Conservation (phyloP, 2,888 invertebrate species). For the Leptinotarsa peninsularis region DNA sequence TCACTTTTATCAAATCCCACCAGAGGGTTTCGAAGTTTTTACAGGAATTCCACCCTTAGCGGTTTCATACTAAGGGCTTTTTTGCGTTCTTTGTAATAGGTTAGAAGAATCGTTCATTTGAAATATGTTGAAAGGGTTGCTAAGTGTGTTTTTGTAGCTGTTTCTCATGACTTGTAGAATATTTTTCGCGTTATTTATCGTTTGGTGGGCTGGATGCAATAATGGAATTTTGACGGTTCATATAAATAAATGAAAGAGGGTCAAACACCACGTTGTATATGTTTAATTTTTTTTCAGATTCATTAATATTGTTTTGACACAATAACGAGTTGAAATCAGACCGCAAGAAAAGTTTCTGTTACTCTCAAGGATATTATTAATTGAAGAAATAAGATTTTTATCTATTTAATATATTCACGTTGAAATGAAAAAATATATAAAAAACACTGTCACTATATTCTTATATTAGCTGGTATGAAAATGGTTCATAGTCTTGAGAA, state of each 20-base stretch:
- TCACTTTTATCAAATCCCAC: conserved; percentile 61
- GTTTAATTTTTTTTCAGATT: too few relatives aligned
- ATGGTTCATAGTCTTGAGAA: too few relatives aligned
- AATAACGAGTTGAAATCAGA: too few relatives aligned
- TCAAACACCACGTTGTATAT: not conserved
- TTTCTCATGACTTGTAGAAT: conserved; percentile 39
- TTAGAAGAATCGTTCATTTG: conserved; percentile 56
- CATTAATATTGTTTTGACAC: too few relatives aligned
- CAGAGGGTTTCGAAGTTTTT: conserved; percentile 42
- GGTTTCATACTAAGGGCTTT: conserved; percentile 44
- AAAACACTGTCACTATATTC: too few relatives aligned
- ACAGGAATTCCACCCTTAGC: conserved; percentile 45
- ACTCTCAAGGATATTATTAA: too few relatives aligned
- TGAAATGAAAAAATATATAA: too few relatives aligned
- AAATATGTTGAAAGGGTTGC: conserved; percentile 57
- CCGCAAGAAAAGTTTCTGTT: too few relatives aligned
- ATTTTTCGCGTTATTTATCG: conserved; percentile 36
- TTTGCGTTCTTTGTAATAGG: conserved; percentile 41
- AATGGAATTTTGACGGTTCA: conserved; percentile 17
- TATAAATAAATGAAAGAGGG: conserved; percentile 12
- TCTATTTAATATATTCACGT: too few relatives aligned
- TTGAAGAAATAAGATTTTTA: too few relatives aligned
- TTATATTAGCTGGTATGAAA: too few relatives aligned
- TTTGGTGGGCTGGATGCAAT: not conserved
- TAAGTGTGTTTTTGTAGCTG: conserved; percentile 41